Base-by-base conservation (phyloP, 2,888 invertebrate species). In the Andrena marginata region DNA sequence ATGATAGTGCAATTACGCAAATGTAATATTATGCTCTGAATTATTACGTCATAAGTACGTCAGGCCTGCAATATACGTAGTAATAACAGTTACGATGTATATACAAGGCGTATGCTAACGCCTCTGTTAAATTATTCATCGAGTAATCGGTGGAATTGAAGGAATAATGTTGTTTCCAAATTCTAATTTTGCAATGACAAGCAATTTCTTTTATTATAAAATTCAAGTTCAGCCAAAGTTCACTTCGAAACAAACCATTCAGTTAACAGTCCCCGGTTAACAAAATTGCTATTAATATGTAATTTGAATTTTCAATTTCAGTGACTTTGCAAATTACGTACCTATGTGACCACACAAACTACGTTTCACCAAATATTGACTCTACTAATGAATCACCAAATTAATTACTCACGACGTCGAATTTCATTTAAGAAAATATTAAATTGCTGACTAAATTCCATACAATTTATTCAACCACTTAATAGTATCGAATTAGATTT, bases 21-120 rank as follows among this genome's bases (percentile, higher is more conserved):
- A 70, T 82, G 82, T 82, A 82, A 82, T 83, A 83, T 82, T 82
- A 82, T 74, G 77, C 74, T 67, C 69, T 83, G 83, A 83, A 82
- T 83, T 83, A 83, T 83, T 83, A 77, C 82, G 77, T 82, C 77
- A 76, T 82, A 82, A 82, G 72, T 82, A 83, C 77, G 83, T 70
- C 77, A 82, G 63, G 73, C 73, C 67, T 64, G 82, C 71, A 77
- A 82, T 82, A 60, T 83, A 71, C 76, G 70, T 68, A 77, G 82
- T 83, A 82, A 82, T 82, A 83, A 75, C 75, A 82, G 70, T 81
- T 76, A 67, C 56, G 67, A 75, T 59, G 67, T 62, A 60, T 74
- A 82, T 54, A 26, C 56, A 51, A 20, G 51, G 75, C 49, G 68
- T 68, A 75, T 63, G 63, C 70, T 67, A 72, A 81, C 70, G 70